phyloP scores from a whole-genome alignment of 2,888 invertebrate species.

The Caenorhabditis virilis region DNA sequence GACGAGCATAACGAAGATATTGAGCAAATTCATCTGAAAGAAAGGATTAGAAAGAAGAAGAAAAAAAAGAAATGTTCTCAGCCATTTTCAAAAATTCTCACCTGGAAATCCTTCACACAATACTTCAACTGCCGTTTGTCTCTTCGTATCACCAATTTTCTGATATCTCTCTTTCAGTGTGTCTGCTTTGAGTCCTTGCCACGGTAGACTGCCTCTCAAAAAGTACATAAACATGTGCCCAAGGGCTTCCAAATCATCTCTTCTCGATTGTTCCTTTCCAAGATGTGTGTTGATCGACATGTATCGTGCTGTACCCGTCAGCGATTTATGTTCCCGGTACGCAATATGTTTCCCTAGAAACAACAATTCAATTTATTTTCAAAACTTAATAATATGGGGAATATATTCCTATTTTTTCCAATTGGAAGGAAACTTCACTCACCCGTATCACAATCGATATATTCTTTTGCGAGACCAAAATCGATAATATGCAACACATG shows the following conservation, averaged over 20 bases:
- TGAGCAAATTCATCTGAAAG: constrained; percentile 92
- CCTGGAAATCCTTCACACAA: constrained; percentile 77
- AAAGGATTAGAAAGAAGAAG: constrained; percentile 1
- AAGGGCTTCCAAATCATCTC: constrained; percentile 79
- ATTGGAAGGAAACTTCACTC: too few relatives aligned
- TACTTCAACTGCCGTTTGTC: constrained; percentile 96
- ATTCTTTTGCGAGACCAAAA: constrained; percentile 99
- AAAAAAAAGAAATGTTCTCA: background rate
- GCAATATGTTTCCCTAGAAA: constrained; percentile 97
- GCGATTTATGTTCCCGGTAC: constrained; percentile 99
- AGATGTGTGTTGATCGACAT: constrained; percentile 99
- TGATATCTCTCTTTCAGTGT: constrained; percentile 79
- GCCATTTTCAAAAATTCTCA: constrained; percentile 52
- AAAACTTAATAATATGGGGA: too few relatives aligned
- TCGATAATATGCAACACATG: constrained; percentile 99
- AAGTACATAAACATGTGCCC: constrained; percentile 99
- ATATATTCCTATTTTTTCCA: too few relatives aligned
- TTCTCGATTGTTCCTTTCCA: constrained; percentile 94
- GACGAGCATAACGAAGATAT: constrained; percentile 92
- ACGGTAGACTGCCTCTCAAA: constrained; percentile 96
- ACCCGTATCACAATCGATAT: constrained; percentile 92
- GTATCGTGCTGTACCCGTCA: constrained; percentile 99
- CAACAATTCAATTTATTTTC: constrained; percentile 1
- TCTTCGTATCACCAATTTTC: constrained; percentile 99
- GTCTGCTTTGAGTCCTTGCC: constrained; percentile 88